phyloP scores from a whole-genome alignment of 2,888 invertebrate genomes.

The Epinotia bilunana region DNA sequence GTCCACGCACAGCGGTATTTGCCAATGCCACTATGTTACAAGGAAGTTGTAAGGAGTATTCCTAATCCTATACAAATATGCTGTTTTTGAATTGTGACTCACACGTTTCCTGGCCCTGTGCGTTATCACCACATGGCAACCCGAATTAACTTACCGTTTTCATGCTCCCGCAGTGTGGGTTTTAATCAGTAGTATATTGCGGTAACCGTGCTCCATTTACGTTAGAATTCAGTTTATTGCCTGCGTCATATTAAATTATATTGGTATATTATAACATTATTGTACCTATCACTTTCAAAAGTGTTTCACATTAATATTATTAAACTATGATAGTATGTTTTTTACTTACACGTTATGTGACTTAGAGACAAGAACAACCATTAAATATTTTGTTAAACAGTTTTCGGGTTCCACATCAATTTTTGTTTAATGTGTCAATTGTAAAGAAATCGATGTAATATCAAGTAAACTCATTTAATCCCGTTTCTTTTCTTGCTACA shows the following conservation, averaged over 20 bases:
- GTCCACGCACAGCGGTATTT: slow-evolving; percentile 19
- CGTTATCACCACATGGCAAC: slow-evolving; percentile 28
- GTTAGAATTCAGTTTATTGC: not conserved
- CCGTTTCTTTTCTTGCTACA: slow-evolving; percentile 19
- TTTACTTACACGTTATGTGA: not conserved
- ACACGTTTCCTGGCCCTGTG: slow-evolving; percentile 16
- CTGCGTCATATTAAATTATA: slow-evolving; percentile 1
- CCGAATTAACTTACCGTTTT: slow-evolving; percentile 19
- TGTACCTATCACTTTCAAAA: not conserved
- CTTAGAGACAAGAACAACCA: not conserved
- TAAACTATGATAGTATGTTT: not conserved
- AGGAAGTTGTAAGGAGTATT: not conserved
- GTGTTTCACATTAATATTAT: no score
- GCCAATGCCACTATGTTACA: not conserved
- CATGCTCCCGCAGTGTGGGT: slow-evolving; percentile 18
- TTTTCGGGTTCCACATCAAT: not conserved
- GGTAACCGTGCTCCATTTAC: not conserved
- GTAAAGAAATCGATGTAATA: slow-evolving; percentile 24
- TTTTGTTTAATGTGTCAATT: not conserved
- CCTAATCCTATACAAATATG: not conserved
- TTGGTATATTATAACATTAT: not conserved
- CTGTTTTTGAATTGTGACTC: not conserved
- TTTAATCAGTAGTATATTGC: not conserved
- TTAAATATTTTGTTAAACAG: not conserved
- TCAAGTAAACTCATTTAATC: slow-evolving; percentile 25